Evolutionary conservation across 35 echinoderm and acorn worm species (phyloP).

Genomic region (Ptychodera flava): DNA sequence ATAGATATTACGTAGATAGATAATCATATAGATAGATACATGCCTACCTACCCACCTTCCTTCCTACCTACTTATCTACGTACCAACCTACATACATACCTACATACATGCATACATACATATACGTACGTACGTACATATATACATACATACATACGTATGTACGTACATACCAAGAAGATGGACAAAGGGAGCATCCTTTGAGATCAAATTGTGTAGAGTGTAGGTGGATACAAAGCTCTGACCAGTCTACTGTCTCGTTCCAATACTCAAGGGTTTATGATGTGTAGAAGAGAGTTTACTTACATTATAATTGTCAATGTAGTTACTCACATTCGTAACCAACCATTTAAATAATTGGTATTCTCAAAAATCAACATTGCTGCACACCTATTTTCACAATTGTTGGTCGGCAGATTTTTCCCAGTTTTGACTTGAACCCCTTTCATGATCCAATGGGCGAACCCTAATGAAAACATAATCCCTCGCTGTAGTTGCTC

Average conservation of each 20-base stretch:
- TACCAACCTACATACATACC: neutral
- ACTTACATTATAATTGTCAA: neutral
- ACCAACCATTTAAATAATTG: neutral
- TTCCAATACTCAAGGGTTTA: too few species aligned
- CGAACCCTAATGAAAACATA: too few species aligned
- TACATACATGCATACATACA: neutral
- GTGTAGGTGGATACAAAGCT: too few species aligned
- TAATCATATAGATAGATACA: neutral
- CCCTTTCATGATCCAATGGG: too few species aligned
- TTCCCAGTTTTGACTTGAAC: too few species aligned
- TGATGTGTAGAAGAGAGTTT: neutral
- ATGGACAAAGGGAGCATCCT: too few species aligned
- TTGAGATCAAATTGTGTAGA: too few species aligned
- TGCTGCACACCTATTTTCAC: too few species aligned
- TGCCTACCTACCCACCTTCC: neutral
- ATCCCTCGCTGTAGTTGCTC: too few species aligned
- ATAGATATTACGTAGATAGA: neutral
- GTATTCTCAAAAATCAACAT: too few species aligned
- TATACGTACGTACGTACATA: neutral
- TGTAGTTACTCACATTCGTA: neutral
- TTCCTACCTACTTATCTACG: neutral
- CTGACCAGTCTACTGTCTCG: too few species aligned
- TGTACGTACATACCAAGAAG: neutral
- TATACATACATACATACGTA: neutral
- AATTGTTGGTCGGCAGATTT: too few species aligned